Percentiles rank a stretch among this genome's conserved stretches.
These are phyloP conservation scores for Megaceryle alcyon DNA, from an alignment of 2,797 vertebrate species.

Conservation along the genomic window DNA sequence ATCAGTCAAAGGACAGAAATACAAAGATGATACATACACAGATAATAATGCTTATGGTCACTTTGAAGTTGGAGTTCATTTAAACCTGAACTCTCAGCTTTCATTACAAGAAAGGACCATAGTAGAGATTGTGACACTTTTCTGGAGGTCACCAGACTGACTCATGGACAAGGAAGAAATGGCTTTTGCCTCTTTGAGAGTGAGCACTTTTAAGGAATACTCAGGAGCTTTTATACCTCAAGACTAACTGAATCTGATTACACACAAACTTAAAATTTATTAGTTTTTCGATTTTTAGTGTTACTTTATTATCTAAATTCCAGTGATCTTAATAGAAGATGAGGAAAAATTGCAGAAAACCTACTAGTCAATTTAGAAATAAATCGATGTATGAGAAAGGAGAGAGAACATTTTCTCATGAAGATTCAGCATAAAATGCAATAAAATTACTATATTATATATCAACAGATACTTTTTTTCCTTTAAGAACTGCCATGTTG, in stretches of 20 bases:
- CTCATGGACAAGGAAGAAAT: neutral
- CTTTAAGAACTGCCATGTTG: neutral
- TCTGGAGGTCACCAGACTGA: neutral
- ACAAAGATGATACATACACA: neutral
- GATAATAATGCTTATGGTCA: neutral
- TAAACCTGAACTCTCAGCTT: neutral
- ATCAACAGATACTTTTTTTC: neutral
- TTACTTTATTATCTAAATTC: neutral
- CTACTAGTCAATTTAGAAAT: neutral
- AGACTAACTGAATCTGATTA: neutral
- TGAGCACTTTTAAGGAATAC: neutral
- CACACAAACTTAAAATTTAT: neutral
- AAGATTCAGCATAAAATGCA: neutral
- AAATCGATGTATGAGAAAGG: neutral
- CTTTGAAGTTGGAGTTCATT: neutral
- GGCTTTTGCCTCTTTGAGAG: neutral
- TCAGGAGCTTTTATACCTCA: neutral
- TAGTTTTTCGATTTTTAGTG: neutral
- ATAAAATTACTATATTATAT: neutral
- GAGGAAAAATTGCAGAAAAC: neutral
- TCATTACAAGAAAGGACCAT: neutral
- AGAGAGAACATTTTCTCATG: neutral
- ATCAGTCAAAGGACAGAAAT: neutral
- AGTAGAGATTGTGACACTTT: neutral
- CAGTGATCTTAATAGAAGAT: neutral